A percentile compares a stretch with the other conserved stretches of the same genome.
phyloP scores from a whole-genome alignment of 2,113 vertebrate genomes.

The Anoplopoma fimbria region DNA sequence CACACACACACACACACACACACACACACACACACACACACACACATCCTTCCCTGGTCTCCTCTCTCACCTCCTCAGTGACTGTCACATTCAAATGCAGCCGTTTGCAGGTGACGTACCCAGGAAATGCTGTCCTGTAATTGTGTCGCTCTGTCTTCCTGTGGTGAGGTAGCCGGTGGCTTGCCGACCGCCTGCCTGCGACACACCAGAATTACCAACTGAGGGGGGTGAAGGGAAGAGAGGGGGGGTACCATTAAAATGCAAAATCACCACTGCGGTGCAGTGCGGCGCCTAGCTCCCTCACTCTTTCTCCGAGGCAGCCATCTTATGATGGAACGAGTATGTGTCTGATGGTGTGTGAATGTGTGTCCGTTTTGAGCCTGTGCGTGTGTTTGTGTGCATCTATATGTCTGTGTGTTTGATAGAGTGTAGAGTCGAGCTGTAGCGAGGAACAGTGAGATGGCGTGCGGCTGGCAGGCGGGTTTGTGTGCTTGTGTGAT shows the following conservation, averaged over 20 bases:
- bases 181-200: slow-evolving; percentile 54
- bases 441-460: slow-evolving; percentile 65
- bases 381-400: slow-evolving; percentile 26
- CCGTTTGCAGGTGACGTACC: slow-evolving; percentile 74
- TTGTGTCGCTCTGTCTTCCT: slow-evolving; percentile 76
- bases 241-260: slow-evolving; percentile 79
- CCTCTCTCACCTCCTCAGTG: slow-evolving; percentile 32
- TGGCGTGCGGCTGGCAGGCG: slow-evolving; percentile 72
- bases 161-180: slow-evolving; percentile 66
- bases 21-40: too few relatives aligned
- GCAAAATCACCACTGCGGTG: slow-evolving; percentile 81
- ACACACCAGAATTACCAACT: slow-evolving; percentile 74
- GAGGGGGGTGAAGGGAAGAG: slow-evolving; percentile 41
- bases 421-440: slow-evolving; percentile 79
- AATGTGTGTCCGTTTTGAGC: slow-evolving; percentile 66
- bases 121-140: slow-evolving; percentile 76
- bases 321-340: slow-evolving; percentile 81
- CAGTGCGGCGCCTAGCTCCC: slow-evolving; percentile 61
- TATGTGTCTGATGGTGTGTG: slow-evolving; percentile 77
- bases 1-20: background rate
- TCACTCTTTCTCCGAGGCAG: slow-evolving; percentile 74
- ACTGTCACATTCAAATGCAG: slow-evolving; percentile 76
- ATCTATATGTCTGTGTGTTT: slow-evolving; percentile 69
- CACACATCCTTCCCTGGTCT: slow-evolving; percentile 22
- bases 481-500: slow-evolving; percentile 39